Conservation (phyloP, 2,797 vertebrate genomes). For the Gephyroberyx darwinii region DNA sequence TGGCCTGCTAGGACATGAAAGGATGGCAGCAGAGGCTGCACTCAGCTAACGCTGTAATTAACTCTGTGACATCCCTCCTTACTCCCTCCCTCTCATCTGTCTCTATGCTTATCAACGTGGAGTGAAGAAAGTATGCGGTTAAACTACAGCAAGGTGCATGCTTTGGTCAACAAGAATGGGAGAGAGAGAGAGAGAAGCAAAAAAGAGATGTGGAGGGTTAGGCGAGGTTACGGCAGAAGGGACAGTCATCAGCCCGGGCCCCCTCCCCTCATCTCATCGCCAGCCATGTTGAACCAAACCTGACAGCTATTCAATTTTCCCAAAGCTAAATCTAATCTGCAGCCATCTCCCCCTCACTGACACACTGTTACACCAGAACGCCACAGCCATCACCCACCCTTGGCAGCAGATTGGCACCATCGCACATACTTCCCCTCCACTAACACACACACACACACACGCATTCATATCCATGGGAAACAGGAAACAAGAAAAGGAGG, state of each 20-base stretch:
- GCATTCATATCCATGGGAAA: neutral
- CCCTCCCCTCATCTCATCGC: slow-evolving; percentile 63
- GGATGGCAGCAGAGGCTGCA: slow-evolving; percentile 55
- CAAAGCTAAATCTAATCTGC: slow-evolving; percentile 82
- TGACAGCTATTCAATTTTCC: slow-evolving; percentile 82
- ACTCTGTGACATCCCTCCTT: slow-evolving; percentile 59
- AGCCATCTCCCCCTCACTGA: slow-evolving; percentile 68
- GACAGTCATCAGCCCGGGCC: slow-evolving; percentile 59
- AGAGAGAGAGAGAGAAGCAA: slow-evolving; percentile 12
- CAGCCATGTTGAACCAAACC: slow-evolving; percentile 74
- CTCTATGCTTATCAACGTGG: neutral
- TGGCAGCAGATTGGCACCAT: slow-evolving; percentile 65
- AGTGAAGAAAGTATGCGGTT: slow-evolving; percentile 46
- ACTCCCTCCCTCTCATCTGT: slow-evolving; percentile 11
- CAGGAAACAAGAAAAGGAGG: slow-evolving; percentile 8
- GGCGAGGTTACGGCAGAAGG: slow-evolving; percentile 42
- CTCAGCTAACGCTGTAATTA: slow-evolving; percentile 71
- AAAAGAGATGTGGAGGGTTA: slow-evolving; percentile 28
- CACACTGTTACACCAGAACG: slow-evolving; percentile 67
- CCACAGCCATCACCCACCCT: slow-evolving; percentile 63
- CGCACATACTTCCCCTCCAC: slow-evolving; percentile 30
- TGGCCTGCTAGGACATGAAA: slow-evolving; percentile 67
- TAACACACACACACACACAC: neutral
- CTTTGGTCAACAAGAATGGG: slow-evolving; percentile 60
- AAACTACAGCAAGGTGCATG: slow-evolving; percentile 34